These are phyloP conservation scores for Chaetura pelagica DNA, from an alignment of 2,113 vertebrate species.

Conservation along the genomic window DNA sequence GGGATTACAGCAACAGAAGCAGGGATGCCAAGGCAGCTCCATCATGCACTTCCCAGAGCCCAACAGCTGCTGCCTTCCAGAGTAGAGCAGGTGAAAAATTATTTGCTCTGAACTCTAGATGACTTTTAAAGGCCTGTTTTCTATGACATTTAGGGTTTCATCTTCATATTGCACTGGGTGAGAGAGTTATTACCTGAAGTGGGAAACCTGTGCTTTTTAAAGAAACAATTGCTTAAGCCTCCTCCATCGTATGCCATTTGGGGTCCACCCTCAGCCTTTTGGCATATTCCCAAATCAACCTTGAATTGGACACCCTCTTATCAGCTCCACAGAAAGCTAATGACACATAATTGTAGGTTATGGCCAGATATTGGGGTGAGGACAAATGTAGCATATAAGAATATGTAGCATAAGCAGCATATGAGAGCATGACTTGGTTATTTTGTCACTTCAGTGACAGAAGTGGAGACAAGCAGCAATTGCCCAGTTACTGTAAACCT, in stretches of 20 bases:
- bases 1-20: not conserved
- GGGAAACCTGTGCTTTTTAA: not conserved
- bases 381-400: not conserved
- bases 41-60: not conserved
- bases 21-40: not conserved
- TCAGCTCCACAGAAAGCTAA: not conserved
- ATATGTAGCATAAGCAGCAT: not conserved
- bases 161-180: not conserved
- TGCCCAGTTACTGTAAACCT: conserved; percentile 6
- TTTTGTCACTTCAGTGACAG: conserved; percentile 29
- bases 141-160: not conserved
- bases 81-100: not conserved
- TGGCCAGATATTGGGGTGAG: not conserved
- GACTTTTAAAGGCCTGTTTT: no score
- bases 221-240: not conserved
- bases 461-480: not conserved
- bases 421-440: not conserved
- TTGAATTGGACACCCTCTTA: not conserved
- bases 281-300: not conserved
- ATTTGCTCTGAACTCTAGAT: not conserved
- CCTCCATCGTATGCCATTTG: not conserved
- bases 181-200: not conserved
- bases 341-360: not conserved
- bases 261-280: not conserved
- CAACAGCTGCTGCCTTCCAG: not conserved